Evolutionary conservation across 2,797 vertebrate genomes (phyloP).

Genomic region (Spinus olivaceus): DNA sequence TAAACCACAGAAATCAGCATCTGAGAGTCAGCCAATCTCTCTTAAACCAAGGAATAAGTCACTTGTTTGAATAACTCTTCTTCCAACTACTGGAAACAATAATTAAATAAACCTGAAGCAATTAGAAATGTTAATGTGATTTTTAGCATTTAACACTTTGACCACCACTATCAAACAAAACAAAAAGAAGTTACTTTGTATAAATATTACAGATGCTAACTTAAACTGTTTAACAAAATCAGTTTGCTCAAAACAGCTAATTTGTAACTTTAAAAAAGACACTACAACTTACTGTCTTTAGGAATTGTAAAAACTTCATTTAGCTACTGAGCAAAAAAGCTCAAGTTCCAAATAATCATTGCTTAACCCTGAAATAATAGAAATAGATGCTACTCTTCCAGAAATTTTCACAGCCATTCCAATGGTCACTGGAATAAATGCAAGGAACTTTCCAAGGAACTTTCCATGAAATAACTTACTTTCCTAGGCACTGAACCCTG

Average conservation of each 20-base stretch:
- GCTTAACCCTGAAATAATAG: neutral
- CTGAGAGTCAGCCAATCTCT: neutral
- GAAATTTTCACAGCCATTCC: neutral
- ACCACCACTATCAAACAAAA: neutral
- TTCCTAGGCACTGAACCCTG: neutral
- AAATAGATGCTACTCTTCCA: neutral
- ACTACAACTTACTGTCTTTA: neutral
- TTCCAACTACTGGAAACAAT: neutral
- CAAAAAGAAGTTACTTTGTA: neutral
- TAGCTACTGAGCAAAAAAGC: neutral
- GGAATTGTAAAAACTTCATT: neutral
- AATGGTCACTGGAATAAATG: neutral
- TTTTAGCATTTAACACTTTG: neutral
- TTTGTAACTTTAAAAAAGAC: neutral
- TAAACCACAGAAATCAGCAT: neutral
- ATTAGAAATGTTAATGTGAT: neutral
- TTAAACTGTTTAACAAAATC: neutral
- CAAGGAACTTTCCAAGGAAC: neutral
- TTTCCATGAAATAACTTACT: neutral
- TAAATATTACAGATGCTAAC: neutral
- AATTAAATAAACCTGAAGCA: neutral
- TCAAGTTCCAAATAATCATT: neutral
- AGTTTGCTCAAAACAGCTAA: neutral
- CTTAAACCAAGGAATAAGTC: neutral
- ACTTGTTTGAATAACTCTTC: neutral